A percentile compares a stretch with the other conserved stretches of the same genome.
phyloP scores from a whole-genome alignment of 1,140 invertebrate genomes.

The Diuraphis noxia region DNA sequence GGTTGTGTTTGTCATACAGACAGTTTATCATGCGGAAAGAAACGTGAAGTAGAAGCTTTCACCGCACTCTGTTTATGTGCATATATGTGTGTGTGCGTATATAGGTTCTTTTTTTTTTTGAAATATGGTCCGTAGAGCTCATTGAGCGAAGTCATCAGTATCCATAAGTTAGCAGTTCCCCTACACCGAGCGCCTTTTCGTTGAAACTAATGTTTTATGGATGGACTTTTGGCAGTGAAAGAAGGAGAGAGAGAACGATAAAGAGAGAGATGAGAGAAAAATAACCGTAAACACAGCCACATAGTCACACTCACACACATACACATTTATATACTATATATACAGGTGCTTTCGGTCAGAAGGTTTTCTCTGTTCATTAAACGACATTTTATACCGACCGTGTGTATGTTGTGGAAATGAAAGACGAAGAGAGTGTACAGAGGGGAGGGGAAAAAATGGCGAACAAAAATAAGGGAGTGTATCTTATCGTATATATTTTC shows the following conservation, averaged over 20 bases:
- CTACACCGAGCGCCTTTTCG: constrained; percentile 37
- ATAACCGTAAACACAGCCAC: constrained; percentile 36
- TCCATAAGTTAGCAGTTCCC: constrained; percentile 57
- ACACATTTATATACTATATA: constrained; percentile 11
- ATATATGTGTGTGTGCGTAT: neutral
- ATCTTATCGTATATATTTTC: constrained; percentile 47
- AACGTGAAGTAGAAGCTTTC: constrained; percentile 51
- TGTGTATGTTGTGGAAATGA: constrained; percentile 15
- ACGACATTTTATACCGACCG: constrained; percentile 52
- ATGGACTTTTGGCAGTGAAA: constrained; percentile 46
- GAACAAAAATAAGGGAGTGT: constrained; percentile 40
- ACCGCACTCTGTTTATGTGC: neutral
- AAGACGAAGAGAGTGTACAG: neutral
- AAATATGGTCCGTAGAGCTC: constrained; percentile 54
- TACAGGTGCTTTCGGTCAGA: constrained; percentile 49
- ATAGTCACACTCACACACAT: neutral
- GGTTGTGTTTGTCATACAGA: constrained; percentile 41
- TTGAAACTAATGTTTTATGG: constrained; percentile 57
- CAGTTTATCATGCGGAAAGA: constrained; percentile 52
- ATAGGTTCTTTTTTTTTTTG: constrained; percentile 44
- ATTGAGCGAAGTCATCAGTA: constrained; percentile 57
- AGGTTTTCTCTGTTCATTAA: constrained; percentile 53
- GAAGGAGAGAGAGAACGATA: neutral
- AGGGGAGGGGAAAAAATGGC: neutral
- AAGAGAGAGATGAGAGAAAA: constrained; percentile 30